A percentile compares a stretch with the other conserved stretches of the same genome.
Evolutionary conservation across 92 coral and sea anemone species (phyloP).

Genomic region (Paragorgia papillata): DNA sequence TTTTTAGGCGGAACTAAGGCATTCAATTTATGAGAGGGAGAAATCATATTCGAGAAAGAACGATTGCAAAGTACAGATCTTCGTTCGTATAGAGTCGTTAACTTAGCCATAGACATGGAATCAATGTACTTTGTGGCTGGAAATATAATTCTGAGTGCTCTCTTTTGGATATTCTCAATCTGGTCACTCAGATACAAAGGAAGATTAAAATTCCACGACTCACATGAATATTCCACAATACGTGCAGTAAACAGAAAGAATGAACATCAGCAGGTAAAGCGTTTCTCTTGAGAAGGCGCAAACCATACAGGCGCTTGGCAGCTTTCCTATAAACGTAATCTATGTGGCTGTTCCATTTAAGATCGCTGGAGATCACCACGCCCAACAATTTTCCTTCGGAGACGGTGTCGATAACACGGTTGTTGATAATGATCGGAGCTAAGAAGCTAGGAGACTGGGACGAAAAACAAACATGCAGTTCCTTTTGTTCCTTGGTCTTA

Average conservation of each 20-base stretch:
- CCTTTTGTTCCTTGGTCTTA: slow-evolving; percentile 17
- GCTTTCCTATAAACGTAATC: too few species aligned
- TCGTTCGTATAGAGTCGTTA: neutral
- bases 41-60: too few species aligned
- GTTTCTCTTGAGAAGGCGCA: slow-evolving; percentile 17
- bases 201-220: too few species aligned
- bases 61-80: too few species aligned
- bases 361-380: slow-evolving; percentile 17
- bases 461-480: slow-evolving; percentile 19
- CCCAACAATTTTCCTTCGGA: slow-evolving; percentile 16
- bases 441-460: slow-evolving; percentile 12
- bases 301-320: slow-evolving; percentile 22
- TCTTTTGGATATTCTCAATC: too few species aligned
- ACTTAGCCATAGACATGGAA: neutral
- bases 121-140: too few species aligned
- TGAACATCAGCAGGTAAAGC: slow-evolving; percentile 2
- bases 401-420: slow-evolving; percentile 14
- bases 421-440: slow-evolving; percentile 17
- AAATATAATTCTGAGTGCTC: too few species aligned
- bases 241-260: too few species aligned
- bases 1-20: too few species aligned
- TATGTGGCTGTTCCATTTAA: slow-evolving; percentile 31
- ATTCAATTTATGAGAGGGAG: too few species aligned
- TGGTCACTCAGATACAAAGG: too few species aligned
- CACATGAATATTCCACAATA: slow-evolving; percentile 22